Evolutionary conservation across 2,888 invertebrate genomes (phyloP), one percentile per base, ranked within the genome.

Genomic region (Lasioglossum pauxillum): DNA sequence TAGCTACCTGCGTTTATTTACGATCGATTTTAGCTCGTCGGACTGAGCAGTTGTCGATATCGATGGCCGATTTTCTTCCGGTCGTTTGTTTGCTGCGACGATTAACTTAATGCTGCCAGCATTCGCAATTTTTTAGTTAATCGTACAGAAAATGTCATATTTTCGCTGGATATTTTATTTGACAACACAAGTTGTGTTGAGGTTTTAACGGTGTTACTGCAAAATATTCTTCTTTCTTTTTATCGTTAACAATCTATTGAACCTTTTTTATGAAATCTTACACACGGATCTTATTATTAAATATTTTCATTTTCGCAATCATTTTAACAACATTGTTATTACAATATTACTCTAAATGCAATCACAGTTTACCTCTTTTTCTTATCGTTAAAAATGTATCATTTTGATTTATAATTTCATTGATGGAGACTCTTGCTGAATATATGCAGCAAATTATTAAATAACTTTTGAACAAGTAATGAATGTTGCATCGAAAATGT

Each of bases 1-100:
- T 41, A 64, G 64, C 41, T 77, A 74, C 49, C 83, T 77, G 69
- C 78, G 19, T 46, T 82, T 38, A 31, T 64, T 75, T 41, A 44
- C 27, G 49, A 60, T 41, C 16, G 49, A 64, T 60, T n/a, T 16
- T 23, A 27, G 27, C 53, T 41, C 14, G 2, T 74, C 69, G 23
- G 23, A 35, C 4, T 14, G 27, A 19, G 31, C 38, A 44, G 41
- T 74, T n/a, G 12, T n/a, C 41, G 41, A 12, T 35, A 23, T 38
- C 4, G 23, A 0, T 23, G 67, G 4, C 3, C 31, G 35, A 71
- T 41, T 41, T 41, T 41, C 12, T 41, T 71, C n/a, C 12, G 23
- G n/a, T 71, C 41, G 67, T 23, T 69, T 35, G 67, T 69, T 69
- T 38, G 67, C 35, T 64, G 64, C 64, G 31, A 64, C 0, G 31